Evolutionary conservation across 2,113 vertebrate species (phyloP).

Genomic region (Lucifuga dentata): DNA sequence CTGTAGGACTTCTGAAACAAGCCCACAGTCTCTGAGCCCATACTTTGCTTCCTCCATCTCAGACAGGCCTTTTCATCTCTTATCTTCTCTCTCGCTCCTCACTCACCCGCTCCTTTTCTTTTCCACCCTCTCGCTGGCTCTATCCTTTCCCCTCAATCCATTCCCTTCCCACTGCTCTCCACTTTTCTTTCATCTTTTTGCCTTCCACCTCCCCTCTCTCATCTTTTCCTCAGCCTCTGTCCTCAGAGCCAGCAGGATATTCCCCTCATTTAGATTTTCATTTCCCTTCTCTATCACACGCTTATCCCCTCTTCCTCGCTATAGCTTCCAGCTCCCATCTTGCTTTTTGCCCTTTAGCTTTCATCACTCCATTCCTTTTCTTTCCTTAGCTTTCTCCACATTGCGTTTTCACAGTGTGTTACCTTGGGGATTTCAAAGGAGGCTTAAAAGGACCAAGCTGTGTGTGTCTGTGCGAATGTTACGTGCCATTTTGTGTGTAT

Average conservation of each 20-base stretch:
- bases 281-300: slow-evolving; percentile 78
- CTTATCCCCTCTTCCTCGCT: slow-evolving; percentile 77
- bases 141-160: slow-evolving; percentile 56
- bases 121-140: slow-evolving; percentile 56
- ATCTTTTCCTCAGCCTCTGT: slow-evolving; percentile 70
- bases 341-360: slow-evolving; percentile 77
- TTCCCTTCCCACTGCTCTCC: slow-evolving; percentile 61
- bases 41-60: slow-evolving; percentile 77
- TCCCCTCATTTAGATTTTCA: slow-evolving; percentile 82
- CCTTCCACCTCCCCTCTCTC: slow-evolving; percentile 64
- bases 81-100: slow-evolving; percentile 68
- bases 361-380: slow-evolving; percentile 77
- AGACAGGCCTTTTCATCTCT: slow-evolving; percentile 76
- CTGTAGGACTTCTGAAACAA: slow-evolving; percentile 71
- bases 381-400: slow-evolving; percentile 76
- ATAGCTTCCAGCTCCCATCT: slow-evolving; percentile 67
- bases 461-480: slow-evolving; percentile 42
- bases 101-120: slow-evolving; percentile 66
- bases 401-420: slow-evolving; percentile 79
- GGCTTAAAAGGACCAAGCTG: slow-evolving; percentile 77
- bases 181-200: slow-evolving; percentile 72
- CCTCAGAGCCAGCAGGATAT: slow-evolving; percentile 80
- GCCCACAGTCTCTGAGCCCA: slow-evolving; percentile 72
- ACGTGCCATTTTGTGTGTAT: slow-evolving; percentile 61
- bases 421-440: slow-evolving; percentile 79